Base-by-base conservation (phyloP, 2,888 invertebrate genomes). In the Macropis europaea region DNA sequence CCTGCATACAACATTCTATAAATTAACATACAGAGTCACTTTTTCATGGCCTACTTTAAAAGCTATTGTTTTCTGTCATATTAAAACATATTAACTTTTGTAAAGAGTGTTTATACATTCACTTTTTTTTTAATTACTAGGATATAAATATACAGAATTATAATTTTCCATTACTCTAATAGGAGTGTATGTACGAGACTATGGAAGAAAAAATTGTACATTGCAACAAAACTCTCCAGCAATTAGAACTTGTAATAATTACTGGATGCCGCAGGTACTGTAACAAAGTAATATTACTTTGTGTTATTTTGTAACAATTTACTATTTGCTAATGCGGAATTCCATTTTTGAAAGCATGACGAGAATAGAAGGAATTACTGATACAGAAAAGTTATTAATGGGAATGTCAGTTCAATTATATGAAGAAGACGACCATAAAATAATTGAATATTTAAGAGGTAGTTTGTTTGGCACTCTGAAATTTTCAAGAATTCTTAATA, bases 401-500 rank as follows among this genome's bases (percentile, higher is more conserved):
- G 45, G 45, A 13, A 45, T 45, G 45, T 40, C 71, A 45, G n/a
- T 72, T 13, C 75, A 75, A 38, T 64, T 63, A 17, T 47, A 70
- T 7, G 75, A 75, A 52, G 36, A 66, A 6, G 76, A 75, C 22
- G 75, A 76, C 54, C 77, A 79, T 40, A 66, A 72, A 30, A 91
- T 93, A 53, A 92, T 93, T 3, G 91, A 92, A 74, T 93, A 93
- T 84, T 85, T 93, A 32, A 86, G 93, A 84, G 83, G 82, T 2
- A 89, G 90, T 67, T 92, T 93, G 13, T 92, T 92, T 85, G 93
- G 93, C 0, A 91, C 92, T 0, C 83, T 93, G 52, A 92, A 93
- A 84, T 92, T 93, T 82, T 92, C 92, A 1, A 84, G 92, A 56
- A 87, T 93, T 2, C 73, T 93, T 11, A 93, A 93, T 82, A 92